Conservation (phyloP, 2,888 invertebrate species). For the Xestia xanthographa region DNA sequence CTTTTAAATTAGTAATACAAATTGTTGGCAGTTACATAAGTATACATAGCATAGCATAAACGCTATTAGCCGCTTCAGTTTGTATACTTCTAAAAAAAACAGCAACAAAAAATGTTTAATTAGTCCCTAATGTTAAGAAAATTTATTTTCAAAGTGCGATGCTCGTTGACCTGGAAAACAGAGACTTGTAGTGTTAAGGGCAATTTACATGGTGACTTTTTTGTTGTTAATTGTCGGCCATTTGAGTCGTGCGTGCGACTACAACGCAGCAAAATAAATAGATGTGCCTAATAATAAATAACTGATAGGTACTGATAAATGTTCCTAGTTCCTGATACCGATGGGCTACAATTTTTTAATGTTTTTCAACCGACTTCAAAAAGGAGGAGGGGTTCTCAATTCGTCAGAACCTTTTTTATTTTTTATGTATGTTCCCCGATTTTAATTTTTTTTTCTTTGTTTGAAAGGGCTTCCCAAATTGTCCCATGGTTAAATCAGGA, state of each 20-base stretch:
- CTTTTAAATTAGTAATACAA: background rate
- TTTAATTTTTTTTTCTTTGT: too few species aligned
- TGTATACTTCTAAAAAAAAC: conserved; percentile 25
- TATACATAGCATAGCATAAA: conserved; percentile 1
- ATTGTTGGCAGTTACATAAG: background rate
- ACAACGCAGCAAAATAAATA: too few species aligned
- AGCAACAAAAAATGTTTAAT: conserved; percentile 56
- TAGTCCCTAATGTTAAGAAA: conserved; percentile 50
- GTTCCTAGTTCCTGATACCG: too few species aligned
- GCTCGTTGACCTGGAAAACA: conserved; percentile 63
- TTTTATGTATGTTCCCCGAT: too few species aligned
- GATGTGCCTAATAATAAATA: too few species aligned
- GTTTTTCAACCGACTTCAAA: too few species aligned
- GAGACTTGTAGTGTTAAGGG: conserved; percentile 38
- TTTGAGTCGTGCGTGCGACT: background rate
- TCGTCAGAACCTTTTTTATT: too few species aligned
- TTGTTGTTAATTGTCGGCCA: background rate
- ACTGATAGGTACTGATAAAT: too few species aligned
- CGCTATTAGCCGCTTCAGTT: background rate
- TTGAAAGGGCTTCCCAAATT: too few species aligned
- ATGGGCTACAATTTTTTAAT: too few species aligned
- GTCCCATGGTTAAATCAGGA: too few species aligned
- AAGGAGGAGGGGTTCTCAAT: too few species aligned
- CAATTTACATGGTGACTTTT: background rate
- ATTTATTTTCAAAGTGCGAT: conserved; percentile 58